These are phyloP conservation scores for Tetrapedia diversipes DNA, from an alignment of 2,888 invertebrate species.

Conservation along the genomic window DNA sequence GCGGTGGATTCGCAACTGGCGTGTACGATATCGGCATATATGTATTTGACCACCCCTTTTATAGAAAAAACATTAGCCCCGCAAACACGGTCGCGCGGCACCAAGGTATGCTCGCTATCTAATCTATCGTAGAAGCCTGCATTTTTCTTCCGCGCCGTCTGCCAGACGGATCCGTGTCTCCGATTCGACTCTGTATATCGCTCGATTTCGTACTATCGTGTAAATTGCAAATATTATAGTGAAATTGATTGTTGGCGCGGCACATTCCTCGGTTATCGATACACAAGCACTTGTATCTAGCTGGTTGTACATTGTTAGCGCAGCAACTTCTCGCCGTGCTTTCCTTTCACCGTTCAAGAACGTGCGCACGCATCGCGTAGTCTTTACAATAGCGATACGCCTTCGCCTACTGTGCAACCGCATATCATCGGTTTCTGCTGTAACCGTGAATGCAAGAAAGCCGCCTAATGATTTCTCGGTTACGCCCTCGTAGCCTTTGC, in stretches of 20 bases:
- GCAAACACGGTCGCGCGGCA: not conserved
- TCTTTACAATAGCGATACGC: too few relatives aligned
- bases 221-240: too few relatives aligned
- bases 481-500: too few relatives aligned
- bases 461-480: not conserved
- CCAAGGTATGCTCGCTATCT: conserved; percentile 14
- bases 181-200: too few relatives aligned
- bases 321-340: conserved; percentile 16
- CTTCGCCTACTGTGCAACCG: not conserved
- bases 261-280: not conserved
- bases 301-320: not conserved
- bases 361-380: not conserved
- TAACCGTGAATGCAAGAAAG: not conserved
- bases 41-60: too few relatives aligned
- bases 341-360: conserved; percentile 66
- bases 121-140: conserved; percentile 20
- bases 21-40: too few relatives aligned
- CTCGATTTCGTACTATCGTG: too few relatives aligned
- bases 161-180: not conserved
- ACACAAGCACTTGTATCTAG: not conserved
- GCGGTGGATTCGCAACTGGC: too few relatives aligned
- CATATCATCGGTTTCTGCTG: not conserved
- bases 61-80: not conserved
- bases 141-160: not conserved
- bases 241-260: too few relatives aligned